phyloP scores from a whole-genome alignment of 2,888 invertebrate species.

The Nemurella pictetii region DNA sequence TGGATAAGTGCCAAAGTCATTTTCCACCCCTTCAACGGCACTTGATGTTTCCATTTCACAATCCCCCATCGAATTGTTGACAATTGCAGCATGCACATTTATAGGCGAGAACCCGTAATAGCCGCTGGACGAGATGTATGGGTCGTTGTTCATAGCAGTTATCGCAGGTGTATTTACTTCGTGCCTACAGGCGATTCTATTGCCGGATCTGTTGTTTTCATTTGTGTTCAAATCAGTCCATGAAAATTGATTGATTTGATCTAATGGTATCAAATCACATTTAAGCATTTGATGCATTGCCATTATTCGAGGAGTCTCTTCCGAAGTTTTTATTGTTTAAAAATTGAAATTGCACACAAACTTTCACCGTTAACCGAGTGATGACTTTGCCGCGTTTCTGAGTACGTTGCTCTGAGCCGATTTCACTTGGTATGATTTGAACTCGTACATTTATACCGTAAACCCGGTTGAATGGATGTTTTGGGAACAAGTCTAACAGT shows the following conservation, averaged over 20 bases:
- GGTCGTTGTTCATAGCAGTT: background rate
- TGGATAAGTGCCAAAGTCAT: background rate
- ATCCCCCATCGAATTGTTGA: background rate
- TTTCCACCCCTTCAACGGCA: background rate
- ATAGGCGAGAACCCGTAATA: background rate
- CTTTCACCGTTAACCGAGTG: background rate
- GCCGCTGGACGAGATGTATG: background rate
- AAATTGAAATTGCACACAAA: background rate
- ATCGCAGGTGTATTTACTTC: background rate
- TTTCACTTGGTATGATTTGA: constrained; percentile 7
- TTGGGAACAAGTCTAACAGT: background rate
- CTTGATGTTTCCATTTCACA: background rate
- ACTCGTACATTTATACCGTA: background rate
- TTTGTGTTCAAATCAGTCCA: background rate
- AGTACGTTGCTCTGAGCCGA: background rate
- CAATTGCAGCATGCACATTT: background rate
- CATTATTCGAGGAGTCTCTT: background rate
- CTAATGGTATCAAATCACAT: background rate
- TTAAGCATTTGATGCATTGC: constrained; percentile 2
- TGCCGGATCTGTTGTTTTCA: constrained; percentile 5
- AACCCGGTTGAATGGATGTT: background rate
- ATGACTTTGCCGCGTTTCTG: constrained; percentile 1
- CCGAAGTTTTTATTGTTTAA: background rate
- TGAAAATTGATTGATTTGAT: constrained; percentile 1
- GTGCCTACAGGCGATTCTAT: background rate